These are phyloP conservation scores for Propithecus coquereli DNA, from an alignment of 2,113 vertebrate species.

Conservation along the genomic window DNA sequence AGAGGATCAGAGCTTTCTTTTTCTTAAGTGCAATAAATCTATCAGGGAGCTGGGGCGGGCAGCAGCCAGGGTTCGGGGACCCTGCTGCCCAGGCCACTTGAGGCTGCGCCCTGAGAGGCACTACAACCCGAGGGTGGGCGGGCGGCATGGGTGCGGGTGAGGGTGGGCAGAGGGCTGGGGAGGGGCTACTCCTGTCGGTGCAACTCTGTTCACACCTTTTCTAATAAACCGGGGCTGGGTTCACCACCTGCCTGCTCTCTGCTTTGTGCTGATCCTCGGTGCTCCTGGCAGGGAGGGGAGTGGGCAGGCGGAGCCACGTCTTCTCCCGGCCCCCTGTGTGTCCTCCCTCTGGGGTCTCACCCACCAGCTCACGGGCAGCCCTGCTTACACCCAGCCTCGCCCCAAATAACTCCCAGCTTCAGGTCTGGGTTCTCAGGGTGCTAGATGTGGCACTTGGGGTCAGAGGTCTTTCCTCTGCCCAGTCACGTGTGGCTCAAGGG, in stretches of 20 bases:
- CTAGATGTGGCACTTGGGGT: fast-evolving
- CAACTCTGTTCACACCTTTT: conserved; percentile 77
- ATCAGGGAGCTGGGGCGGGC: conserved; percentile 76
- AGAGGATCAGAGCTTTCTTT: conserved; percentile 63
- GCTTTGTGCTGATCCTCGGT: background rate
- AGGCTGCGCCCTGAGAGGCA: conserved; percentile 59
- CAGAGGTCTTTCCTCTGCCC: background rate
- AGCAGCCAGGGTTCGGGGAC: background rate
- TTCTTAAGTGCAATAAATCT: conserved; percentile 83
- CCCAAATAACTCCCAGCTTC: too few relatives aligned
- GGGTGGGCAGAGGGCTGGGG: background rate
- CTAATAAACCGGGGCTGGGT: conserved; percentile 79
- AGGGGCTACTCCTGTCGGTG: conserved; percentile 11
- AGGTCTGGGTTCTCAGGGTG: background rate
- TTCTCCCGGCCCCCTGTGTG: too few relatives aligned
- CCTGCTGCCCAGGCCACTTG: conserved; percentile 21
- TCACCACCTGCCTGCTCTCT: background rate
- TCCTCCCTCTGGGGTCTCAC: fast-evolving
- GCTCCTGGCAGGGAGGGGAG: too few relatives aligned
- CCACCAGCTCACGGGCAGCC: fast-evolving
- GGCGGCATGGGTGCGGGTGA: background rate
- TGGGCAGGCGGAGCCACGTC: fast-evolving
- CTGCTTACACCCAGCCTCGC: background rate
- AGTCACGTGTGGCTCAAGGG: background rate
- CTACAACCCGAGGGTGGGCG: background rate